Base-by-base conservation (phyloP, 2,797 vertebrate genomes). In the Sebastes dallii region DNA sequence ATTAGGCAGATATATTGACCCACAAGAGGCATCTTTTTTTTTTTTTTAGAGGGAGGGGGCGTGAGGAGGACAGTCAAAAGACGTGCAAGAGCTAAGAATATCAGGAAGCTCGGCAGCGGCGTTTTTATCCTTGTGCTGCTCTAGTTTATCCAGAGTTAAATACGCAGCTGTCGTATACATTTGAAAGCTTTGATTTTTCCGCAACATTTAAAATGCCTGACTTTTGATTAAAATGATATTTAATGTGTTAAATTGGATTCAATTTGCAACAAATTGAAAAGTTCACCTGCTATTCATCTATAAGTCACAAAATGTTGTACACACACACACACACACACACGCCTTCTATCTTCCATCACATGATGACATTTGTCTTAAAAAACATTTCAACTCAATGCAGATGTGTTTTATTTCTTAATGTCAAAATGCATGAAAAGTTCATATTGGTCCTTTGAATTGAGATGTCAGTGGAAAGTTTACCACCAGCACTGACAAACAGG, bases 381-480 rank as follows among this genome's bases (percentile, higher is more conserved):
- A n/a, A 4, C 54, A 14, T 74, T 76, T 4, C 8, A 78, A 56
- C 20, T 42, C 2, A 64, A 2, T 22, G 13, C 30, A 58, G 6
- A 39, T 67, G 24, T 29, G 1, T n/a, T 60, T 39, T 18, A 18
- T 34, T 73, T 74, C 62, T 55, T 42, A 12, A 10, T 60, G 14
- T 70, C 8, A 70, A 77, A 71, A 66, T 71, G 29, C 54, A 54
- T 58, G 2, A 58, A 74, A 81, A 62, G 9, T 1, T 78, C 46
- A 79, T 68, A 86, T 72, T 87, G 56, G 56, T 59, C 56, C 56
- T 59, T 70, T 90, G 75, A 96, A 90, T 92, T 85, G 82, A 66
- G 88, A 89, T 96, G 96, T 96, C 94, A 97, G 89, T 97, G 97
- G 97, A 97, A 98, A 97, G 90, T 97, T 95, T 91, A 96, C 92